Evolutionary conservation across 64 coral and sea anemone species (phyloP), one percentile per base, ranked within the genome.

Genomic region (Porites australiensis): DNA sequence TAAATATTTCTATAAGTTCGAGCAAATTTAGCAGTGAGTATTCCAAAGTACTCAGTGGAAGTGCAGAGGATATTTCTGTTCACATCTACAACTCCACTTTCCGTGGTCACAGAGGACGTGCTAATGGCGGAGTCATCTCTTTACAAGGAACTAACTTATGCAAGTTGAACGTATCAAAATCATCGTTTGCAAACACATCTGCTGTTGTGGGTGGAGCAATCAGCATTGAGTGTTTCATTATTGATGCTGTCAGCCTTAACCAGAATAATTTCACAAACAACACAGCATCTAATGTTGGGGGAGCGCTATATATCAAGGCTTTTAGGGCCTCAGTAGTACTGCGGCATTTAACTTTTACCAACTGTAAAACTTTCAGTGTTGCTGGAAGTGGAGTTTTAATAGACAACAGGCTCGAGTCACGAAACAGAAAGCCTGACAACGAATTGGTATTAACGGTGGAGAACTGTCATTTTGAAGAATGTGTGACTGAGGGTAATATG

Each of bases 41-140:
- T 75, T 14, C 86, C 13, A 16, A 87, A 58, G 20, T 57, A 15
- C 50, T 87, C 23, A 81, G 51, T 53, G 16, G 89, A 6, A 82
- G 1, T 0, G 87, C 52, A 44, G 13, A 19, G 5, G 75, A 89
- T 9, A 76, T 73, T 48, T 65, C 79, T 19, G 46, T 94, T 6
- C 37, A 52, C 5, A 83, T 94, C 44, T 50, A 52, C 54, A 21
- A 72, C 55, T 89, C 86, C 44, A 49, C 15, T 19, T 89, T 89
- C 62, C 5, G 2, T 61, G 86, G 66, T n/a, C 92, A 94, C 65
- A 74, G 18, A 37, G 27, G 27, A 37, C 27, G 13, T 16, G 64
- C 49, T 19, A 13, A 15, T 14, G 92, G 77, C 10, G 92, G 75
- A 8, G 92, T 73, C 23, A 62, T 93, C 44, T 93, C 74, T 50